Base-by-base conservation (phyloP, 2,888 invertebrate genomes). In the Syrphus vitripennis region DNA sequence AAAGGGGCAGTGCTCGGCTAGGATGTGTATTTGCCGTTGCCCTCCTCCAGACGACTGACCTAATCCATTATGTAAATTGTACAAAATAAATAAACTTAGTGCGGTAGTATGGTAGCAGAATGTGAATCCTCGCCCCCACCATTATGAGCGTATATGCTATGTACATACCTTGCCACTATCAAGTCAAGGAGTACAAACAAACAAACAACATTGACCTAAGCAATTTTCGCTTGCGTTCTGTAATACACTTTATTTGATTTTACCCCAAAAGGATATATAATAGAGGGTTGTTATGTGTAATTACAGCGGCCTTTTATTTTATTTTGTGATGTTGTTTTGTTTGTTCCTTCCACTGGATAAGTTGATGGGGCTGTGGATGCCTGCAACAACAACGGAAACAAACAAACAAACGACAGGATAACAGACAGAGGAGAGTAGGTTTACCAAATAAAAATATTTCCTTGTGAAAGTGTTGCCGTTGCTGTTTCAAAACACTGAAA, bases 41-140 rank as follows among this genome's bases (percentile, higher is more conserved):
- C 63, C 50, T 78, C 57, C 57, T 78, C 63, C 74, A 86, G 86
- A 78, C 86, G 86, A 70, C 86, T 83, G 67, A 87, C 79, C 82
- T 83, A 87, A 87, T 87, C 87, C 87, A 87, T 87, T 87, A 87
- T 87, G 87, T 83, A 87, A 87, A 87, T 87, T 87, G 83, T 82
- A 82, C 57, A 78, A 82, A 86, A 81, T 74, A 86, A 74, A 82
- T 69, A 26, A 61, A 65, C 45, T 40, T 45, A 55, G 72, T 34
- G 14, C 6, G 21, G n/a, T 40, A 42, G 31, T 31, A 29, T 26
- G 10, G 12, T 4, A 57, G 57, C 9, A 4, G 34, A 24, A 26
- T 50, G 34, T 21, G 21, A 59, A 29, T 77, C 74, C 72, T 63
- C 74, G 16, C 45, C 45, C 45, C 65, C 45, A 45, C 29, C 45